These are phyloP conservation scores for Leptinotarsa juncta DNA, from an alignment of 2,888 invertebrate species.

Conservation along the genomic window DNA sequence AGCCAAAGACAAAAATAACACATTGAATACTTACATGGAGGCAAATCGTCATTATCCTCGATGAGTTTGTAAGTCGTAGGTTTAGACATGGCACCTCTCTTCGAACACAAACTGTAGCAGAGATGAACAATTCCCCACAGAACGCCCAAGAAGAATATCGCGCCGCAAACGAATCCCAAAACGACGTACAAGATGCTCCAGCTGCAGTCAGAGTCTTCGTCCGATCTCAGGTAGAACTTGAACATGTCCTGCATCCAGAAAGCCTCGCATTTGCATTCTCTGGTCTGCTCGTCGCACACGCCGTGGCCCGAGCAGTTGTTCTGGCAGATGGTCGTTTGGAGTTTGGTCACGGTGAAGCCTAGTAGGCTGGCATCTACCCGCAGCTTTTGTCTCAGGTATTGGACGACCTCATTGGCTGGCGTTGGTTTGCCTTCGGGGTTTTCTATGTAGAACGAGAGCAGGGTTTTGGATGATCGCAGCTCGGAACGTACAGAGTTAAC, in stretches of 20 bases:
- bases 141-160: slow-evolving; percentile 69
- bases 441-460: slow-evolving; percentile 67
- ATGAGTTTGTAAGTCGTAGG: slow-evolving; percentile 79
- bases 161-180: slow-evolving; percentile 75
- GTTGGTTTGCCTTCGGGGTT: slow-evolving; percentile 63
- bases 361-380: slow-evolving; percentile 78
- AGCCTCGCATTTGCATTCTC: slow-evolving; percentile 90
- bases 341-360: slow-evolving; percentile 77
- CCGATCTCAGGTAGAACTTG: slow-evolving; percentile 58
- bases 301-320: slow-evolving; percentile 95
- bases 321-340: slow-evolving; percentile 89
- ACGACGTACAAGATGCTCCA: slow-evolving; percentile 96
- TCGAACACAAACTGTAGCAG: slow-evolving; percentile 70
- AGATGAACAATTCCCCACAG: slow-evolving; percentile 75
- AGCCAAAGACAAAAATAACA: neutral
- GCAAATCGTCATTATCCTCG: slow-evolving; percentile 76
- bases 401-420: slow-evolving; percentile 75
- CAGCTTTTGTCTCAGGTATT: slow-evolving; percentile 75
- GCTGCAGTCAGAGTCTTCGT: slow-evolving; percentile 73
- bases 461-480: slow-evolving; percentile 66
- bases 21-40: slow-evolving; percentile 68
- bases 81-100: slow-evolving; percentile 66
- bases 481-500: slow-evolving; percentile 68
- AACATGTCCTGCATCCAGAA: slow-evolving; percentile 89
- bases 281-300: slow-evolving; percentile 83